Percentiles rank a stretch among this genome's conserved stretches.
Conservation (phyloP, 2,113 vertebrate genomes). For the Barbus barbus region DNA sequence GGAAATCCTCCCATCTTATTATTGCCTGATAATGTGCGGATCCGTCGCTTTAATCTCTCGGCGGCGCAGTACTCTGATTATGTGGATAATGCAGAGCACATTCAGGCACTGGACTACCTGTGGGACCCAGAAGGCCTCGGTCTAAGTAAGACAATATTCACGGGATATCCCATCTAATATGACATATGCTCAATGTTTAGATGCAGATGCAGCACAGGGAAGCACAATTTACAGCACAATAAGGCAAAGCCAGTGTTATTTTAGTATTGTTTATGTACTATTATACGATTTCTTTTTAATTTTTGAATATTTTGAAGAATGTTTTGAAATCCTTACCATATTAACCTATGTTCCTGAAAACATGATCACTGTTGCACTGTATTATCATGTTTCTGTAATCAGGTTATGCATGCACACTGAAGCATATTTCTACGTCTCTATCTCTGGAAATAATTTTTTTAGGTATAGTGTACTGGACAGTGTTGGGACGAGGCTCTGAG, state of each 20-base stretch:
- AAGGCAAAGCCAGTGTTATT: not conserved
- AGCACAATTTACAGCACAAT: not conserved
- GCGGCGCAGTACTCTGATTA: slow-evolving; percentile 92
- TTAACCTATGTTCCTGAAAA: not conserved
- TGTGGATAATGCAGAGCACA: slow-evolving; percentile 90
- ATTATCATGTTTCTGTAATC: not conserved
- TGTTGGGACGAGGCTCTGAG: slow-evolving; percentile 81
- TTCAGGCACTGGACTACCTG: slow-evolving; percentile 92
- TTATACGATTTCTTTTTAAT: not conserved
- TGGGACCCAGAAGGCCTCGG: slow-evolving; percentile 91
- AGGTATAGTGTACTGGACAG: slow-evolving; percentile 95
- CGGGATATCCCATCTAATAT: not conserved
- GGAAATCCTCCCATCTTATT: slow-evolving; percentile 90
- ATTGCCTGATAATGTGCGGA: slow-evolving; percentile 93
- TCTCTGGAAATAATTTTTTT: slow-evolving; percentile 26
- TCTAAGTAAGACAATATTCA: slow-evolving; percentile 83
- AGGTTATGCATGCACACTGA: not conserved
- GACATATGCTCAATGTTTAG: not conserved
- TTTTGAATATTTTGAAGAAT: too few relatives aligned
- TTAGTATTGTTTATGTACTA: not conserved
- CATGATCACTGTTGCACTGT: not conserved
- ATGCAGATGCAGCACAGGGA: not conserved
- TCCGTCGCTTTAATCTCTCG: slow-evolving; percentile 90
- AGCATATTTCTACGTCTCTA: too few relatives aligned
- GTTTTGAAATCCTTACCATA: not conserved